These are phyloP conservation scores for Dicrostonyx torquatus DNA, from an alignment of 2,797 vertebrate species.

Conservation along the genomic window DNA sequence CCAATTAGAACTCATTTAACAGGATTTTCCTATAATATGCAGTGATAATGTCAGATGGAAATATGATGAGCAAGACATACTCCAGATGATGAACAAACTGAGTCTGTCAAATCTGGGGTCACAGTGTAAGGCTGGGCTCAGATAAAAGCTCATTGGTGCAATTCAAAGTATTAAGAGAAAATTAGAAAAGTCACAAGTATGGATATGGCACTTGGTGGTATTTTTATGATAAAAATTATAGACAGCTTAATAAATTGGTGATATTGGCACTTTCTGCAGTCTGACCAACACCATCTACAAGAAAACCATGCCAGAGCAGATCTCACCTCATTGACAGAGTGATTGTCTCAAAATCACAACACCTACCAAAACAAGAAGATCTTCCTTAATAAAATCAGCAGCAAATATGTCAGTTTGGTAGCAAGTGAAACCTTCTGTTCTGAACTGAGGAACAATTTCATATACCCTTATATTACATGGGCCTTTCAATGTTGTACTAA, in stretches of 20 bases:
- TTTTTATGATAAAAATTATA: slow-evolving; percentile 24
- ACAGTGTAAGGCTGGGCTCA: neutral
- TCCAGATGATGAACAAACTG: neutral
- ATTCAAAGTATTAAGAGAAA: neutral
- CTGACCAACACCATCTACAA: neutral
- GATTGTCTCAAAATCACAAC: neutral
- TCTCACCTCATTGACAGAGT: neutral
- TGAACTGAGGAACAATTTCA: neutral
- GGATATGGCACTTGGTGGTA: neutral
- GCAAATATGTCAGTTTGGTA: neutral
- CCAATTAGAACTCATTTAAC: neutral
- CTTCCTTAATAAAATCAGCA: neutral
- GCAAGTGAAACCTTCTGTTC: neutral
- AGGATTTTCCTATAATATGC: neutral
- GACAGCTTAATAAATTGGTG: neutral
- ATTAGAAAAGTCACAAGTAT: neutral
- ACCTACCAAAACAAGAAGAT: neutral
- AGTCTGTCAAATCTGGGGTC: neutral
- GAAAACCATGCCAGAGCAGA: neutral
- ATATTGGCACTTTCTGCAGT: neutral
- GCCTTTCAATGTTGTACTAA: neutral
- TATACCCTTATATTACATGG: too few relatives aligned
- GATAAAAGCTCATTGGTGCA: neutral
- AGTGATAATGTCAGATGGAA: neutral
- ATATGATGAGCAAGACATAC: neutral